phyloP scores from a whole-genome alignment of 2,888 invertebrate genomes.

The Mythimna vitellina region DNA sequence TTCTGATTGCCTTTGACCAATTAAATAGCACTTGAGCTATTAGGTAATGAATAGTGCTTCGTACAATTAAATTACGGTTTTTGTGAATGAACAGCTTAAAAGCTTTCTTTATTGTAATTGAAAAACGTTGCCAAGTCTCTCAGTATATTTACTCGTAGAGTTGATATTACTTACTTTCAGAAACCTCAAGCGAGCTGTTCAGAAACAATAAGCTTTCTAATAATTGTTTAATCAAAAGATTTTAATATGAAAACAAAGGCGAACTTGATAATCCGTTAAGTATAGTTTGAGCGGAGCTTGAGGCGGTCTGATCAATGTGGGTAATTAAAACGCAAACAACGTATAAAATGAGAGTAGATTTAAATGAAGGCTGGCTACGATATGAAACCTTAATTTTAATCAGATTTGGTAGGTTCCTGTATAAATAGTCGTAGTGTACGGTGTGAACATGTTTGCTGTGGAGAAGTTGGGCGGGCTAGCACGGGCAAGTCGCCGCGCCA shows the following conservation, averaged over 20 bases:
- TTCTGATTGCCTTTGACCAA: conserved; percentile 75
- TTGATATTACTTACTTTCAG: conserved; percentile 16
- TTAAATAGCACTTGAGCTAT: conserved; percentile 66
- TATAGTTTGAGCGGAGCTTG: conserved; percentile 38
- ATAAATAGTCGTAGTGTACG: conserved; percentile 28
- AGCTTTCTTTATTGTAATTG: background rate
- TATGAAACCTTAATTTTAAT: conserved; percentile 53
- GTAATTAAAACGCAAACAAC: conserved; percentile 36
- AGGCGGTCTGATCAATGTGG: conserved; percentile 31
- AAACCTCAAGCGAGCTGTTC: conserved; percentile 25
- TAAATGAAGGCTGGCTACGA: conserved; percentile 36
- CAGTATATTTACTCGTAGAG: conserved; percentile 6
- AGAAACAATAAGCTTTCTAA: conserved; percentile 21
- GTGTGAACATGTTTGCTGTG: conserved; percentile 58
- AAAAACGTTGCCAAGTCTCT: conserved; percentile 8
- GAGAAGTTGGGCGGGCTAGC: conserved; percentile 67
- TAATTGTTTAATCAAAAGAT: conserved; percentile 34
- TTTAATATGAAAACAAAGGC: conserved; percentile 37
- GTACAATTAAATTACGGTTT: conserved; percentile 14
- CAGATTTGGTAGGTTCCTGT: conserved; percentile 43
- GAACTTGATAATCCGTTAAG: conserved; percentile 47
- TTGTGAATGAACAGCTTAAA: conserved; percentile 5
- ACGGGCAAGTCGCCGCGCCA: conserved; percentile 73
- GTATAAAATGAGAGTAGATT: conserved; percentile 24
- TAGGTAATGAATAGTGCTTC: conserved; percentile 21